A percentile compares a stretch with the other conserved stretches of the same genome.
Conservation (phyloP, 2,797 vertebrate genomes). For the Coregonus ussuriensis region DNA sequence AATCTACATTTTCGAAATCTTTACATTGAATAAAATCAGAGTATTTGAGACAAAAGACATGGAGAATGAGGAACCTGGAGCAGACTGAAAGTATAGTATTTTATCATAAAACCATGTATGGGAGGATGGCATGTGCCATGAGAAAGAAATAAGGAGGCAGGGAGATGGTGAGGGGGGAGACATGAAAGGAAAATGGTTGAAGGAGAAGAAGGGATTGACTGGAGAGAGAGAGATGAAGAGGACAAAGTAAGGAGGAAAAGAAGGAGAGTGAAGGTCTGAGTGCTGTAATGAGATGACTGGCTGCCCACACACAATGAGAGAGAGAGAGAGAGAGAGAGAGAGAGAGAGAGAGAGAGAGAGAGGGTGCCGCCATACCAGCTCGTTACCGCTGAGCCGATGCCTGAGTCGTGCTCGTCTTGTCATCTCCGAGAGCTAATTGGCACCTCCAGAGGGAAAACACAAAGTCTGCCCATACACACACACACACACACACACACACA, state of each 20-base stretch:
- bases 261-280: conserved; percentile 30
- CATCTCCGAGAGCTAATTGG: conserved; percentile 76
- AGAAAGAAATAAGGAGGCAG: conserved; percentile 1
- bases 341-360: conserved; percentile 17
- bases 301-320: conserved; percentile 57
- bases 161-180: background rate
- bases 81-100: background rate
- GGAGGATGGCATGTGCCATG: background rate
- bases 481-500: background rate
- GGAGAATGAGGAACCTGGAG: background rate
- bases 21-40: background rate
- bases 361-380: conserved; percentile 58
- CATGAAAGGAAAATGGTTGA: conserved; percentile 29
- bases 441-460: conserved; percentile 59
- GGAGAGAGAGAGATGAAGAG: conserved; percentile 8
- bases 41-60: background rate
- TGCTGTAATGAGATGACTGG: conserved; percentile 68
- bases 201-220: conserved; percentile 2
- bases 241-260: conserved; percentile 33
- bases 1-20: background rate
- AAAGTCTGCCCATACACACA: background rate
- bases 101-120: background rate
- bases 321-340: conserved; percentile 15
- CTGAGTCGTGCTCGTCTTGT: conserved; percentile 59
- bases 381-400: conserved; percentile 58